Conservation (phyloP, 1,140 invertebrate genomes). For the Scaptodrosophila lebanonensis region DNA sequence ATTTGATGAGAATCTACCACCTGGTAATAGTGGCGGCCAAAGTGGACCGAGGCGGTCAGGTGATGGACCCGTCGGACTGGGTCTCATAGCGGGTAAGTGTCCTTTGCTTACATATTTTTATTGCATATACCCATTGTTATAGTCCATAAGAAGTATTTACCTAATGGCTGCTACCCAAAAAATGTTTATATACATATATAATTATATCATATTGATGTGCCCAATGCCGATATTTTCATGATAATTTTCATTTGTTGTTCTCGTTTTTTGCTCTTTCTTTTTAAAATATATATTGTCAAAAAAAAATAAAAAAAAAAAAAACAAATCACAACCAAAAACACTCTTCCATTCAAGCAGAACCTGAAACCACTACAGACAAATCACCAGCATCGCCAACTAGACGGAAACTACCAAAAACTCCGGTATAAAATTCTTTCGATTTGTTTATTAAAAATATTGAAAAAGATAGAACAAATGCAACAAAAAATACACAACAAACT, state of each 20-base stretch:
- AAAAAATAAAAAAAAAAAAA: conserved; percentile 19
- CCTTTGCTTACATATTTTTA: not conserved
- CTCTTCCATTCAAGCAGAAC: conserved; percentile 65
- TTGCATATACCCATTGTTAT: no score
- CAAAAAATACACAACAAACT: conserved; percentile 25
- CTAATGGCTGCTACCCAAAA: no score
- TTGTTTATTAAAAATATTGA: conserved; percentile 43
- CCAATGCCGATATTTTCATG: conserved; percentile 48
- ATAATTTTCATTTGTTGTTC: conserved; percentile 68
- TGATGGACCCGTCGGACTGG: conserved; percentile 66
- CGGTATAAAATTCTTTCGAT: conserved; percentile 85
- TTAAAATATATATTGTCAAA: conserved; percentile 13
- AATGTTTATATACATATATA: conserved; percentile 18
- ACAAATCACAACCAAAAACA: conserved; percentile 16
- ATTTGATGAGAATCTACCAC: conserved; percentile 79
- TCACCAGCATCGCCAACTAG: conserved; percentile 90
- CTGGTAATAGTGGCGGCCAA: conserved; percentile 66
- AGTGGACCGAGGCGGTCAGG: conserved; percentile 70
- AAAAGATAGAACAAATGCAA: conserved; percentile 31
- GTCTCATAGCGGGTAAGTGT: conserved; percentile 75
- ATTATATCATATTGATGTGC: conserved; percentile 26
- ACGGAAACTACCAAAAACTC: conserved; percentile 95
- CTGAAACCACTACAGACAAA: conserved; percentile 84
- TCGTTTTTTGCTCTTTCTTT: conserved; percentile 64
- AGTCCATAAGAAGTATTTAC: not conserved